Evolutionary conservation across 2,888 invertebrate genomes (phyloP), one percentile per base, ranked within the genome.

Genomic region (Notodonta dromedarius): DNA sequence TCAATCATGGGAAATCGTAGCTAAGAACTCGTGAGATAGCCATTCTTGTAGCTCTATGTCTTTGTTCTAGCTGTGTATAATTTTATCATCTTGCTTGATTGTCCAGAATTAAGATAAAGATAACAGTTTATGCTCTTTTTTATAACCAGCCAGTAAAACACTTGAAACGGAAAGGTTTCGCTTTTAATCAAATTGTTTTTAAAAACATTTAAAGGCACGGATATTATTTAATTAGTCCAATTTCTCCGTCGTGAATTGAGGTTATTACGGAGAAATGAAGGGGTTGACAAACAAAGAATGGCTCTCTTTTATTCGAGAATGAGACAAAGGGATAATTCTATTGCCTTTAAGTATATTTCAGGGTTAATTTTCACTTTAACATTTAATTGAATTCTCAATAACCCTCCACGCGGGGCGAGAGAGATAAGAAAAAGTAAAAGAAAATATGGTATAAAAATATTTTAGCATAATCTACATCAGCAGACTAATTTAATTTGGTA

Each of bases 281-380:
- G 48, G 56, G 42, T 39, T 40, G 4, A 54, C 51, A 59, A 63
- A 62, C 63, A 70, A 61, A 61, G 54, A 40, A 58, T 58, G 48
- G 16, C 53, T 59, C 63, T 62, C 58, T 64, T 61, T 58, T 57
- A 58, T 53, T 54, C 48, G 55, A 44, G 56, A 62, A 56, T 52
- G 53, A 58, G 59, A 63, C 58, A 69, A 65, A 62, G 61, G 58
- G 48, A 59, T 60, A 56, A 63, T 71, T 65, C 51, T 56, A 57
- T 58, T 61, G 50, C 32, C 14, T 9, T 44, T 40, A 13, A 53
- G 59, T 50, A 53, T 39, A 57, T 63, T 55, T 59, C 57, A 55
- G 40, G 50, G 39, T 52, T 59, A 59, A 65, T 62, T 62, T 55
- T 58, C 40, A 32, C 46, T 32, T 35, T 32, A 46, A 12, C 42